Conservation (phyloP, 1,140 invertebrate species). For the Ceratitis capitata region DNA sequence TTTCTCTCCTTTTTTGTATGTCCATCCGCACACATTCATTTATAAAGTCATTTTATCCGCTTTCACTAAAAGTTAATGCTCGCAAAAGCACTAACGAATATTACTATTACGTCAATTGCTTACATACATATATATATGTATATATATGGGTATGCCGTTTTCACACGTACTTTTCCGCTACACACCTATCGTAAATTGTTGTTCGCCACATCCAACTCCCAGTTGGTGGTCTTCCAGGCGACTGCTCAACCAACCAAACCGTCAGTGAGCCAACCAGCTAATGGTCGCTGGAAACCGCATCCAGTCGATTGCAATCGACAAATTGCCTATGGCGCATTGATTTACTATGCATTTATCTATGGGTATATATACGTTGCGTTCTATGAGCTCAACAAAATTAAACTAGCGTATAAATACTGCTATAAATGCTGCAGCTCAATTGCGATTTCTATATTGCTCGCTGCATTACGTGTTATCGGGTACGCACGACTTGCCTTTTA, state of each 20-base stretch:
- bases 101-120: neutral
- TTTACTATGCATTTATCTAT: neutral
- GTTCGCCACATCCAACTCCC: neutral
- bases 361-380: neutral
- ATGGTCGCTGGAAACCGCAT: neutral
- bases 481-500: conserved; percentile 65
- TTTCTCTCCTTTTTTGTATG: too few relatives aligned
- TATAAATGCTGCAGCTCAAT: too few relatives aligned
- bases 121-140: too few relatives aligned
- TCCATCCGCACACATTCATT: neutral
- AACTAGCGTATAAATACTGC: conserved; percentile 40
- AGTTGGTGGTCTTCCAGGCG: neutral
- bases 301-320: conserved; percentile 18
- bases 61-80: neutral
- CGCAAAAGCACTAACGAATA: neutral
- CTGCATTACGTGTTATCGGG: conserved; percentile 59
- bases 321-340: conserved; percentile 1
- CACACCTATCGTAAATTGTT: neutral
- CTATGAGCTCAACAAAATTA: neutral
- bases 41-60: neutral
- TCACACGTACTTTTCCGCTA: neutral
- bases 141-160: neutral
- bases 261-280: neutral
- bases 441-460: conserved; percentile 54
- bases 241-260: neutral